phyloP scores from a whole-genome alignment of 2,888 invertebrate genomes.

The Noctua janthe region DNA sequence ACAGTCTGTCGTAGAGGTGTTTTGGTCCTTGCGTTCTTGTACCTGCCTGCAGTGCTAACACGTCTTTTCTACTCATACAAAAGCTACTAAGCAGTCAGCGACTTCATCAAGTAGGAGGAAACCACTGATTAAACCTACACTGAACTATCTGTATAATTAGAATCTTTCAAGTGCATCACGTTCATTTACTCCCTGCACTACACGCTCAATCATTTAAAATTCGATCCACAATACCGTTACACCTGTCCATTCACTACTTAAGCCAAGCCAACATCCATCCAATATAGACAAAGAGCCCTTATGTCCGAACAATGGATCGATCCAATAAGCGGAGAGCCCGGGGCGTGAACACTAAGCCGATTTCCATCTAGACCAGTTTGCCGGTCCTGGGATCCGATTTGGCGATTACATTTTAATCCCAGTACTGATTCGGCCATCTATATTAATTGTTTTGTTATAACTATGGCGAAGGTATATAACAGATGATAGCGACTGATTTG shows the following conservation, averaged over 20 bases:
- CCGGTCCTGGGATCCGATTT: slow-evolving; percentile 69
- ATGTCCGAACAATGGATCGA: slow-evolving; percentile 71
- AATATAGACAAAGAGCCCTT: slow-evolving; percentile 58
- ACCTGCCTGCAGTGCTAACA: background rate
- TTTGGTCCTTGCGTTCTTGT: background rate
- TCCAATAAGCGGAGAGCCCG: slow-evolving; percentile 74
- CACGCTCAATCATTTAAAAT: slow-evolving; percentile 25
- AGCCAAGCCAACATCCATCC: slow-evolving; percentile 50
- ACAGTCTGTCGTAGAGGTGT: background rate
- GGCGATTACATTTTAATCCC: slow-evolving; percentile 70
- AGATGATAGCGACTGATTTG: slow-evolving; percentile 12
- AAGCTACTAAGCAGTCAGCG: background rate
- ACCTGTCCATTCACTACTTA: slow-evolving; percentile 39
- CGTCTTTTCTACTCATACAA: background rate
- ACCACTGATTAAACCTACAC: background rate
- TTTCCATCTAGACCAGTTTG: slow-evolving; percentile 68
- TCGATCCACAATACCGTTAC: slow-evolving; percentile 33
- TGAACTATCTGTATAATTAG: background rate
- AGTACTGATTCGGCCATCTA: slow-evolving; percentile 62
- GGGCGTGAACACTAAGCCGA: slow-evolving; percentile 78
- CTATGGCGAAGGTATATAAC: slow-evolving; percentile 8
- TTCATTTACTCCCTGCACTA: background rate
- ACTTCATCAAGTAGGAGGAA: background rate
- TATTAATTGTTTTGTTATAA: slow-evolving; percentile 60
- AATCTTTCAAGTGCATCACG: background rate